phyloP scores from a whole-genome alignment of 2,797 vertebrate genomes.

The Sternarchorhynchus goeldii region DNA sequence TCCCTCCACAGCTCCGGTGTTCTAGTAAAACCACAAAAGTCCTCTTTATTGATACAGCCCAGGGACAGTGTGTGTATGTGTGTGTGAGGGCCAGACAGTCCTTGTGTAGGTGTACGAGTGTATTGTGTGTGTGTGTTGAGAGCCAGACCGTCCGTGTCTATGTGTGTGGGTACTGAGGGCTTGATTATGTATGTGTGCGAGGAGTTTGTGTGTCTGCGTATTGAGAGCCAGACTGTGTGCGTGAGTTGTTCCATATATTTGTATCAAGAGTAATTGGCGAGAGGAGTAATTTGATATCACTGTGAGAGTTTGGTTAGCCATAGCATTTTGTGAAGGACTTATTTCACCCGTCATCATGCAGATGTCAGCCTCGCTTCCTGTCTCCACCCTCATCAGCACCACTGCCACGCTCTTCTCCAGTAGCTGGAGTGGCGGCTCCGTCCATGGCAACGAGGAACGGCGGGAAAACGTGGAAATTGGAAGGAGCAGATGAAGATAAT shows the following conservation, averaged over 20 bases:
- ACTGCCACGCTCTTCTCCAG: conserved; percentile 46
- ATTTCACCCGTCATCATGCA: conserved; percentile 36
- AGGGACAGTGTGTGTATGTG: neutral
- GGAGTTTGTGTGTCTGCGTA: too few species aligned
- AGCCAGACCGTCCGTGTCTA: too few species aligned
- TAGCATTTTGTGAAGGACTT: conserved; percentile 46
- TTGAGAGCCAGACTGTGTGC: conserved; percentile 14
- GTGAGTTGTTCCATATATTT: neutral
- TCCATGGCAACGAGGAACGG: conserved; percentile 8
- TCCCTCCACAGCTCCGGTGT: conserved; percentile 23
- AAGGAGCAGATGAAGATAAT: conserved; percentile 51
- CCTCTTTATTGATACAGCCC: neutral
- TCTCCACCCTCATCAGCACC: conserved; percentile 31
- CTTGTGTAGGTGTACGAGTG: too few species aligned
- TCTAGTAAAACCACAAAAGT: neutral
- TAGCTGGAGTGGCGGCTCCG: conserved; percentile 32
- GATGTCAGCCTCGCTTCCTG: conserved; percentile 34
- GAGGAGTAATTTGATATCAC: conserved; percentile 42
- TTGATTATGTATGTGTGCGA: too few species aligned
- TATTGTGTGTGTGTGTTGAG: too few species aligned
- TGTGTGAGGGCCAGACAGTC: neutral
- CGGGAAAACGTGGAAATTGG: conserved; percentile 41
- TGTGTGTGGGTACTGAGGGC: too few species aligned
- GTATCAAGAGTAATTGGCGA: too few species aligned
- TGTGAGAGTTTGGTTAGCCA: conserved; percentile 45